phyloP scores from a whole-genome alignment of 2,113 vertebrate species.

The Phalacrocorax pelagicus region DNA sequence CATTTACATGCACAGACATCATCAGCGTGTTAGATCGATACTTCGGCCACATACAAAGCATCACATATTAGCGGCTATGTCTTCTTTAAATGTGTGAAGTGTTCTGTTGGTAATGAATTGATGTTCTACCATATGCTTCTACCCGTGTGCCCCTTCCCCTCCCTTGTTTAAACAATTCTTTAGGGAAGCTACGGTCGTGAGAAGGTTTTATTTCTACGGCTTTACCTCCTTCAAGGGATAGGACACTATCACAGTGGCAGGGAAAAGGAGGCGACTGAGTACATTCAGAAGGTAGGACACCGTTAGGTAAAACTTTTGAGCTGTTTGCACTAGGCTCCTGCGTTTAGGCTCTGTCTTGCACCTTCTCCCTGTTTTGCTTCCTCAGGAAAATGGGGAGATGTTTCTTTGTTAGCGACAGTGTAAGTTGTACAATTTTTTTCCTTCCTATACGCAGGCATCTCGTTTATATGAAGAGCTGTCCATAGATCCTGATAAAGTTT shows the following conservation, averaged over 20 bases:
- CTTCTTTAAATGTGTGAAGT: background rate
- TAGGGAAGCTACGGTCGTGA: conserved; percentile 93
- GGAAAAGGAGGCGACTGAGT: conserved; percentile 77
- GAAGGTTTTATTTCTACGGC: conserved; percentile 91
- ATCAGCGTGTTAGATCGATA: background rate
- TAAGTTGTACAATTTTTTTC: background rate
- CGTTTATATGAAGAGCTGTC: conserved; percentile 79
- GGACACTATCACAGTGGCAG: conserved; percentile 87
- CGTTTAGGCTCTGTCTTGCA: background rate
- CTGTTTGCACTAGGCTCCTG: background rate
- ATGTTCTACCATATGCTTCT: background rate
- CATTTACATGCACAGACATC: background rate
- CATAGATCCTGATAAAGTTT: conserved; percentile 85
- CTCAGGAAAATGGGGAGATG: background rate
- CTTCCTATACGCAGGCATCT: conserved; percentile 74
- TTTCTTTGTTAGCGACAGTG: background rate
- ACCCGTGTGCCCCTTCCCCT: background rate
- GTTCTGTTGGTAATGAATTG: background rate
- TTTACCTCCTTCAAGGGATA: conserved; percentile 93
- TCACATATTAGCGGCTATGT: background rate
- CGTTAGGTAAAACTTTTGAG: background rate
- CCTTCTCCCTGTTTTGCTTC: background rate
- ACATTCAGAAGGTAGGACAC: conserved; percentile 80
- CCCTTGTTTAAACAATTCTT: background rate
- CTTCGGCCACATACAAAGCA: background rate